phyloP scores from a whole-genome alignment of 2,113 vertebrate species.

The Calonectris borealis region DNA sequence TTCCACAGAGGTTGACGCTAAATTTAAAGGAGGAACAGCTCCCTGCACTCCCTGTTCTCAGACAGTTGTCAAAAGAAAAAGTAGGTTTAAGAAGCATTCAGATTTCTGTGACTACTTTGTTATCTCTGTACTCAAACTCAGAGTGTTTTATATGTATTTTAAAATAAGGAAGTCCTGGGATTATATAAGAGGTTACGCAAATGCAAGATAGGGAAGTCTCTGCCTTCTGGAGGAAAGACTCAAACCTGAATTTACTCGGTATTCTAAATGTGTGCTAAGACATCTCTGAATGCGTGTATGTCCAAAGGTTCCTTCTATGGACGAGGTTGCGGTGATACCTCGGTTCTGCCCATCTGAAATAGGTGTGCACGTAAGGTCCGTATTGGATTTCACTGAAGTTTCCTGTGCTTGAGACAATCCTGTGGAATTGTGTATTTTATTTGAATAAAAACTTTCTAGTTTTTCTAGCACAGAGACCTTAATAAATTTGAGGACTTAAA shows the following conservation, averaged over 20 bases:
- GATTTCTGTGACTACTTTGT: constrained; percentile 33
- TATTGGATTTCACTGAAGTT: neutral
- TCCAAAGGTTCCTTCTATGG: neutral
- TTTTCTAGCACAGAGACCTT: neutral
- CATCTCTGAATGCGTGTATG: rapidly evolving
- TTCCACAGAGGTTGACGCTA: constrained; percentile 1
- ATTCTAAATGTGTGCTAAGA: neutral
- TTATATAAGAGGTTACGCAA: constrained; percentile 1
- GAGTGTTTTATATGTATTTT: neutral
- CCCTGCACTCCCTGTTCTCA: neutral
- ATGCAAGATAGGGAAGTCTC: neutral
- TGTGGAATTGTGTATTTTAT: neutral
- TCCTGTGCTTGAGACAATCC: neutral
- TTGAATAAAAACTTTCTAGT: neutral
- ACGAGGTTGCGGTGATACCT: neutral
- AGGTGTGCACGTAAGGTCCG: rapidly evolving
- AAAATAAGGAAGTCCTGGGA: neutral
- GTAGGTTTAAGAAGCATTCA: neutral
- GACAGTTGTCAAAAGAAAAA: constrained; percentile 32
- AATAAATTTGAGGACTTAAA: neutral
- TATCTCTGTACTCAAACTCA: neutral
- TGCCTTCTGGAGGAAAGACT: neutral
- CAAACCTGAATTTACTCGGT: neutral
- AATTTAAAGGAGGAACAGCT: constrained; percentile 14
- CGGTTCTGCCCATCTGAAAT: neutral